These are phyloP conservation scores for Xenops minutus DNA, from an alignment of 2,797 vertebrate species.

Conservation along the genomic window DNA sequence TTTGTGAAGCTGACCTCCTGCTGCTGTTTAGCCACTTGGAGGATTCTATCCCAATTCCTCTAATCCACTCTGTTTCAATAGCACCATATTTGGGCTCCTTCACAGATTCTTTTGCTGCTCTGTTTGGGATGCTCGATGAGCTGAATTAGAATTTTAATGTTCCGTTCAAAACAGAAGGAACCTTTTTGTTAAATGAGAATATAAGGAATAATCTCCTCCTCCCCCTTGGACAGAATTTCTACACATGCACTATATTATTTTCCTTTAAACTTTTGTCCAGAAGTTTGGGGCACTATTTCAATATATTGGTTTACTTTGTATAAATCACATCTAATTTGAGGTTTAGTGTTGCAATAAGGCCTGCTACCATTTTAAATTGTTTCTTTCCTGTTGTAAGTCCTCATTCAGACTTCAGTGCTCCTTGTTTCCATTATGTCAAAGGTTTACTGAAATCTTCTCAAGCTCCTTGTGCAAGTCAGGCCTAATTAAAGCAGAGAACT, in stretches of 20 bases:
- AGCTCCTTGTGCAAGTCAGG: neutral
- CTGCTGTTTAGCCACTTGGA: constrained; percentile 63
- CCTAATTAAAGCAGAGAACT: constrained; percentile 8
- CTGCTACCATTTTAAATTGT: constrained; percentile 18
- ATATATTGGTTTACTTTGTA: constrained; percentile 16
- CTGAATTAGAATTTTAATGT: constrained; percentile 40
- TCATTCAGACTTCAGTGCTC: constrained; percentile 8
- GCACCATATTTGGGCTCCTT: constrained; percentile 54
- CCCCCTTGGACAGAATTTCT: neutral
- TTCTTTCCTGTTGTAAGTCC: constrained; percentile 31
- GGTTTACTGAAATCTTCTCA: neutral
- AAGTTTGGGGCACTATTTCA: constrained; percentile 7
- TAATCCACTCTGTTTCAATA: constrained; percentile 56
- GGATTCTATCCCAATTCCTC: constrained; percentile 57
- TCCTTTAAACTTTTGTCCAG: neutral
- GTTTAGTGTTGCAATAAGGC: constrained; percentile 25
- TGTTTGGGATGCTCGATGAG: constrained; percentile 26
- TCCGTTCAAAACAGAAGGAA: constrained; percentile 20
- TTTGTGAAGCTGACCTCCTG: constrained; percentile 62
- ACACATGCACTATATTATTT: neutral
- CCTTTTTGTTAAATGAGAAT: constrained; percentile 19
- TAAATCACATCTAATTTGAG: constrained; percentile 20
- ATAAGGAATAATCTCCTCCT: neutral
- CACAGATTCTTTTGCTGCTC: constrained; percentile 35
- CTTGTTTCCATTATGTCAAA: constrained; percentile 28